Conservation (phyloP, 2,888 invertebrate species). For the Andrena marginata region DNA sequence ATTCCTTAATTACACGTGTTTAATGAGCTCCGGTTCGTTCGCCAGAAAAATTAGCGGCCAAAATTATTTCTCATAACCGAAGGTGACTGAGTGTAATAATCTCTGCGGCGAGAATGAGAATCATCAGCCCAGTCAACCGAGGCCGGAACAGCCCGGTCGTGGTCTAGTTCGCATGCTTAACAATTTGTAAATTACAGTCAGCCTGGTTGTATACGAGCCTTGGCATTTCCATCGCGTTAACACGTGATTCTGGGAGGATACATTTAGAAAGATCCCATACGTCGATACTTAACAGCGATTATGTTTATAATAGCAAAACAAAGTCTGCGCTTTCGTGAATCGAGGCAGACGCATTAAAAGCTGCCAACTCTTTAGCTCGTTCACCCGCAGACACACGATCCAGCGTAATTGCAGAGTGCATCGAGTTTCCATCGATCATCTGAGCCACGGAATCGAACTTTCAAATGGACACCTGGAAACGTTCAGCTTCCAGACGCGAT, state of each 20-base stretch:
- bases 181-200: conserved; percentile 52
- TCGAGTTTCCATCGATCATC: conserved; percentile 30
- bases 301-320: not conserved
- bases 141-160: conserved; percentile 21
- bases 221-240: not conserved
- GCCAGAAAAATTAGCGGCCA: no score
- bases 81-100: not conserved
- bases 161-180: conserved; percentile 54
- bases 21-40: not conserved
- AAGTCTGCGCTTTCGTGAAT: not conserved
- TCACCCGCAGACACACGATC: no score
- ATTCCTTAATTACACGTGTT: not conserved
- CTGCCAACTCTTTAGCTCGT: not conserved
- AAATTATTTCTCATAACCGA: not conserved
- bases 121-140: conserved; percentile 9
- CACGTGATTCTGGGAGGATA: not conserved
- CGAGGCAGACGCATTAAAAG: not conserved
- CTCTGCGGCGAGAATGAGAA: not conserved
- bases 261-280: not conserved
- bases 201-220: not conserved
- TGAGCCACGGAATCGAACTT: conserved; percentile 14
- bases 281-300: not conserved
- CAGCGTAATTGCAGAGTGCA: not conserved
- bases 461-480: conserved; percentile 24
- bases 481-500: not conserved